Evolutionary conservation across 2,113 vertebrate genomes (phyloP).

Genomic region (Albula goreensis): DNA sequence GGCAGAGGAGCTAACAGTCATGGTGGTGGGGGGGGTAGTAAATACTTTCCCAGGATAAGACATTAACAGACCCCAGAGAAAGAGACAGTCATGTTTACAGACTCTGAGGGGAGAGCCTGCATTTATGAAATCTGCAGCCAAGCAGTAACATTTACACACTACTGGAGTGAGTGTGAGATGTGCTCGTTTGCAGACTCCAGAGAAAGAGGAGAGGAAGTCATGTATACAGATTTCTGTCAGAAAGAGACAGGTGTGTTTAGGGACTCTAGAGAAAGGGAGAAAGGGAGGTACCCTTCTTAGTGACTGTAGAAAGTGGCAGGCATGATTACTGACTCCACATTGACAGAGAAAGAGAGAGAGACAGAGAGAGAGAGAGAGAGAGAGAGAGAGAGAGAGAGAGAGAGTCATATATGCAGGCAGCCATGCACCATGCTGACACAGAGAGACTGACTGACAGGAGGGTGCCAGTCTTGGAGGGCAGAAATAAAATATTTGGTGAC

Average conservation of each 20-base stretch:
- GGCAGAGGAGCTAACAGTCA: neutral
- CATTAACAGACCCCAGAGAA: neutral
- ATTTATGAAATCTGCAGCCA: no score
- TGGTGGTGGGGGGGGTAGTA: neutral
- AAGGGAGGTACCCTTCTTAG: neutral
- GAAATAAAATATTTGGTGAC: no score
- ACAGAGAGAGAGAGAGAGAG: slow-evolving; percentile 2
- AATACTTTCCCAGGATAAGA: no score
- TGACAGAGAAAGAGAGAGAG: slow-evolving; percentile 3
- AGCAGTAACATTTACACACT: no score
- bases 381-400: slow-evolving; percentile 7
- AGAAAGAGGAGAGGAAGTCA: no score
- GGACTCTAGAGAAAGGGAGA: neutral
- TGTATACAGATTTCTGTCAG: no score
- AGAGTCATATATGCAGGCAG: neutral
- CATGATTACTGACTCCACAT: neutral
- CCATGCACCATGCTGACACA: neutral
- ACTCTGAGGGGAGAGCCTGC: no score
- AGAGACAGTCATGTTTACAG: neutral
- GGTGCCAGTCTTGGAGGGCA: no score
- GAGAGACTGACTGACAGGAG: neutral
- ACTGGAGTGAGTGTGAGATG: no score
- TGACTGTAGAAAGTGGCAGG: neutral
- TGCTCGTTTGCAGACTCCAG: no score
- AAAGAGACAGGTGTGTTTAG: no score